Evolutionary conservation across 2,888 invertebrate genomes (phyloP).

Genomic region (Platycheirus albimanus): DNA sequence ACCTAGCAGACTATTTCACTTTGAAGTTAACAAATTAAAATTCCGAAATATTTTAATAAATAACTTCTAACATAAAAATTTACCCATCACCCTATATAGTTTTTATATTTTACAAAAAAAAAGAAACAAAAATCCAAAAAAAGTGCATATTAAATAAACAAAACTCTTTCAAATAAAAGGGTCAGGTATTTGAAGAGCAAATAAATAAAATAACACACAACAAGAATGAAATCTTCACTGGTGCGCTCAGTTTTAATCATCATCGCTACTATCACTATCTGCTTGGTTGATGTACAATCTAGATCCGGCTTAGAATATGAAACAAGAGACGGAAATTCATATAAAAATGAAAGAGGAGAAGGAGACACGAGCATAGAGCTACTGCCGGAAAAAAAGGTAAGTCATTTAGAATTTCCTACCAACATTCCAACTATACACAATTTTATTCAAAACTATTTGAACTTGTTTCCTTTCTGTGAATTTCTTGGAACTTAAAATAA

Average conservation of each 20-base stretch:
- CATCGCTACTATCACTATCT: conserved; percentile 46
- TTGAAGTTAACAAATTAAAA: too few relatives aligned
- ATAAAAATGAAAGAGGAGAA: conserved; percentile 44
- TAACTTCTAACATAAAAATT: too few relatives aligned
- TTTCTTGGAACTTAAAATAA: too few relatives aligned
- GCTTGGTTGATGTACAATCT: conserved; percentile 54
- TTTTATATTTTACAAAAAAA: too few relatives aligned
- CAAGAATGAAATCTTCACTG: conserved; percentile 64
- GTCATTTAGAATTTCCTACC: neutral
- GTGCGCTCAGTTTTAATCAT: conserved; percentile 53
- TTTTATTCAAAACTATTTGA: too few relatives aligned
- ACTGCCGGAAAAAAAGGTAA: conserved; percentile 60
- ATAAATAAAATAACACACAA: conserved; percentile 42
- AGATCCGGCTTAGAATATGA: conserved; percentile 58
- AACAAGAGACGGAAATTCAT: conserved; percentile 49
- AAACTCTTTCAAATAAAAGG: conserved; percentile 33
- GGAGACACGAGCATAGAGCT: conserved; percentile 50
- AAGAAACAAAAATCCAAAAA: too few relatives aligned
- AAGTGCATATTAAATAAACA: too few relatives aligned
- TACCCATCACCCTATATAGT: too few relatives aligned
- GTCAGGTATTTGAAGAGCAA: conserved; percentile 40
- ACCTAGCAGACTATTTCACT: too few relatives aligned
- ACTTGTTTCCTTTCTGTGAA: too few relatives aligned
- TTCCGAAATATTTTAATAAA: too few relatives aligned
- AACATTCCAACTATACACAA: too few relatives aligned